phyloP scores from a whole-genome alignment of 2,113 vertebrate genomes.

The Caretta caretta region DNA sequence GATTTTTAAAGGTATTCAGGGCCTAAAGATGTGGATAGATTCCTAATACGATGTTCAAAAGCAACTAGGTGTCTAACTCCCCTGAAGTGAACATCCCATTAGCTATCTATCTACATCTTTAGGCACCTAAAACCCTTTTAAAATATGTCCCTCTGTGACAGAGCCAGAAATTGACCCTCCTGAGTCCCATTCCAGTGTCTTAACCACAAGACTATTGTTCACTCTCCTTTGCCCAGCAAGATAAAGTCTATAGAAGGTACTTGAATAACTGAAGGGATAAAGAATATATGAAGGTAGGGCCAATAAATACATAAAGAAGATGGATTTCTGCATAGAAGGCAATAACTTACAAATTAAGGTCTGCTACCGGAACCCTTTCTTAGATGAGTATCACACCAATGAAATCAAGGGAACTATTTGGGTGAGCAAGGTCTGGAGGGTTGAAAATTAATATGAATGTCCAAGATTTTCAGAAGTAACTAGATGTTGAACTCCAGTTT shows the following conservation, averaged over 20 bases:
- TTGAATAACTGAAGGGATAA: neutral
- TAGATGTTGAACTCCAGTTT: neutral
- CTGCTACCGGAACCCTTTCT: neutral
- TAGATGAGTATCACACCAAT: neutral
- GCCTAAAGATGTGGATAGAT: no score
- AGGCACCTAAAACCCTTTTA: neutral
- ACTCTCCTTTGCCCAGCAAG: neutral
- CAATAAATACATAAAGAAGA: neutral
- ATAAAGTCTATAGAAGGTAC: neutral
- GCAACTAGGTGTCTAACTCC: no score
- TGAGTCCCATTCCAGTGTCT: neutral
- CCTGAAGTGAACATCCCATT: no score
- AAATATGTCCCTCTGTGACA: neutral
- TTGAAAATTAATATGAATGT: neutral
- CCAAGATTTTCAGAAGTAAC: neutral
- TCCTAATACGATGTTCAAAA: no score
- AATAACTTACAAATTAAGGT: neutral
- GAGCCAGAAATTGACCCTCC: neutral
- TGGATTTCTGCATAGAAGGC: neutral
- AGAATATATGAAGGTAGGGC: neutral
- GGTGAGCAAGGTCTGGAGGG: neutral
- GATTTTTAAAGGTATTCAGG: no score
- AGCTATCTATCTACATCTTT: no score
- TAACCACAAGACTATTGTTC: neutral
- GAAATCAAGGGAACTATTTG: neutral